phyloP scores from a whole-genome alignment of 2,113 vertebrate genomes.

The Climacteris rufus region DNA sequence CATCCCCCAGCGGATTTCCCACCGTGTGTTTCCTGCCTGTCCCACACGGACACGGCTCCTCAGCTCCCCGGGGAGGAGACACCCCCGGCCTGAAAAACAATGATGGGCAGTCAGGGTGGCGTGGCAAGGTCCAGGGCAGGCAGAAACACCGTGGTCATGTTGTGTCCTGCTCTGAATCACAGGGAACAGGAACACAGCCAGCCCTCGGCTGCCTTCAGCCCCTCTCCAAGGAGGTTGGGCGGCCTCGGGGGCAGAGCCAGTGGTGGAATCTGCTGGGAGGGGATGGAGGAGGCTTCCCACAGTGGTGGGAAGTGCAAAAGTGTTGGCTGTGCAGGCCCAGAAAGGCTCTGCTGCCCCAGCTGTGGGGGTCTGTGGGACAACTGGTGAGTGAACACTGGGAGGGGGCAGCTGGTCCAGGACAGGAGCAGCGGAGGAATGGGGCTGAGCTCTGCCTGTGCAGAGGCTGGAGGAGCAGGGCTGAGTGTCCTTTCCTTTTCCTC shows the following conservation, averaged over 20 bases:
- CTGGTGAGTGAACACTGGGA: rapidly evolving
- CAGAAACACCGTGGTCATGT: not conserved
- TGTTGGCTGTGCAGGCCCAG: not conserved
- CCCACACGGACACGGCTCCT: rapidly evolving
- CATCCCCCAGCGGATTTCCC: not conserved
- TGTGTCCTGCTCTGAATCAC: not conserved
- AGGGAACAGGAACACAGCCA: not conserved
- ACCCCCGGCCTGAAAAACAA: rapidly evolving
- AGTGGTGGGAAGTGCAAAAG: not conserved
- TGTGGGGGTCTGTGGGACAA: not conserved
- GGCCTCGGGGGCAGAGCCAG: rapidly evolving
- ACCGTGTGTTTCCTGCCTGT: not conserved
- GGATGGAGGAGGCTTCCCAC: not conserved
- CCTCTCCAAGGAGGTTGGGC: not conserved
- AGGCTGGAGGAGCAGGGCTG: not conserved
- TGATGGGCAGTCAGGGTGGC: rapidly evolving
- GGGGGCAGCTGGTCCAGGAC: not conserved
- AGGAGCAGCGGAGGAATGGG: not conserved
- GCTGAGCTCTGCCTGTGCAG: not conserved
- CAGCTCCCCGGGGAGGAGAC: not conserved
- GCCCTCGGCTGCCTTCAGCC: not conserved
- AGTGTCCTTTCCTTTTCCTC: not conserved
- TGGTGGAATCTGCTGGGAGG: not conserved
- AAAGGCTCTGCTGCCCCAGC: not conserved
- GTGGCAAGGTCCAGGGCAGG: not conserved